These are phyloP conservation scores for Melinopterus prodromus DNA, from an alignment of 2,888 invertebrate species.

Conservation along the genomic window DNA sequence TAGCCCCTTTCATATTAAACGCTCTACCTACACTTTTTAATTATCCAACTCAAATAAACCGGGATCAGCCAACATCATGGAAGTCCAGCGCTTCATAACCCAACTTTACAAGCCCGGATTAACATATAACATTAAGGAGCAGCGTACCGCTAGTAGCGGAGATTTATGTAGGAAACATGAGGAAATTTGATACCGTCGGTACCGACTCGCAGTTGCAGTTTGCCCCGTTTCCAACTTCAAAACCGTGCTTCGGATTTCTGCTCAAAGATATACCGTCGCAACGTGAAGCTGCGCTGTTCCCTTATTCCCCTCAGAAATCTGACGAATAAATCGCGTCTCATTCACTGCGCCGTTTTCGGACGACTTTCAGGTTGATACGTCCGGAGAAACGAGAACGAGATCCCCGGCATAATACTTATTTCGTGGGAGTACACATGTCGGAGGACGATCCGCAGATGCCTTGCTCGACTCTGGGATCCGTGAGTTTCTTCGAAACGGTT, in stretches of 20 bases:
- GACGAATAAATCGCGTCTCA: background rate
- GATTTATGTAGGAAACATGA: background rate
- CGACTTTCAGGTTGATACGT: background rate
- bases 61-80: too few relatives aligned
- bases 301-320: background rate
- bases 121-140: background rate
- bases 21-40: too few relatives aligned
- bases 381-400: background rate
- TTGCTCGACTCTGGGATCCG: background rate
- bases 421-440: conserved; percentile 4
- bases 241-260: background rate
- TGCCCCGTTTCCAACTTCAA: background rate
- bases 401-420: background rate
- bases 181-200: background rate
- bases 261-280: background rate
- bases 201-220: background rate
- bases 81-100: background rate
- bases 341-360: background rate
- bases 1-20: too few relatives aligned
- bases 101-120: background rate
- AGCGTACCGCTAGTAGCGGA: background rate
- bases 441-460: background rate
- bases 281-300: background rate
- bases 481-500: background rate
- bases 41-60: too few relatives aligned